Conservation (phyloP, 1,140 invertebrate genomes). For the Mamestra configurata region DNA sequence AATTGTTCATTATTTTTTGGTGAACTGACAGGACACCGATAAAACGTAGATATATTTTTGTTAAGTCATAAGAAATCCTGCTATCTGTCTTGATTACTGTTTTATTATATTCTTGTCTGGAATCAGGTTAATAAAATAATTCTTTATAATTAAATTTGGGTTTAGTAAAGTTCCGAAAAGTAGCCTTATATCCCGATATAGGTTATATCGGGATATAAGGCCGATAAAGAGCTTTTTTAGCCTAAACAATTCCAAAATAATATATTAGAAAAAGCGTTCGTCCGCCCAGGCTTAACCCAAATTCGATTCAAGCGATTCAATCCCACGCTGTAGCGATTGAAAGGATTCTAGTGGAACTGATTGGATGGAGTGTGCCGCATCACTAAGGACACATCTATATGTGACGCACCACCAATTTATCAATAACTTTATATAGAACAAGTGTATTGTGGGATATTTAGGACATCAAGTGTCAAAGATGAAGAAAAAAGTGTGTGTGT, state of each 20-base stretch:
- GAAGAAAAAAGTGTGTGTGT: background rate
- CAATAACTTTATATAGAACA: background rate
- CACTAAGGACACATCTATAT: background rate
- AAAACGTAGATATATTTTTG: too few relatives aligned
- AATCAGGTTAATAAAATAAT: too few relatives aligned
- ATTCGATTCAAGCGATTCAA: conserved; percentile 37
- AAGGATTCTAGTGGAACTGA: conserved; percentile 37
- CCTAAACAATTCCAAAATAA: background rate
- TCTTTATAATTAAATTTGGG: too few relatives aligned
- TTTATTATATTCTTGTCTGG: too few relatives aligned
- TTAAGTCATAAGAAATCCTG: too few relatives aligned
- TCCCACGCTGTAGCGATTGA: conserved; percentile 3
- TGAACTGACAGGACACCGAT: too few relatives aligned
- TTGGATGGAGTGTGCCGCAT: conserved; percentile 28
- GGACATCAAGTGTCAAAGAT: too few relatives aligned
- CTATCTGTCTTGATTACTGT: too few relatives aligned
- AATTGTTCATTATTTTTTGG: too few relatives aligned
- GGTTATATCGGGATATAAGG: too few relatives aligned
- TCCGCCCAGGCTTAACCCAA: conserved; percentile 9
- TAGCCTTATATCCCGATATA: background rate
- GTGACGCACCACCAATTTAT: background rate
- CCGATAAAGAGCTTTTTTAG: background rate
- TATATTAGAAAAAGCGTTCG: background rate
- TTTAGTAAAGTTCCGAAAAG: background rate
- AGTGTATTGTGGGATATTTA: too few relatives aligned